Evolutionary conservation across 2,797 vertebrate genomes (phyloP).

Genomic region (Schizopygopsis malacanthus): DNA sequence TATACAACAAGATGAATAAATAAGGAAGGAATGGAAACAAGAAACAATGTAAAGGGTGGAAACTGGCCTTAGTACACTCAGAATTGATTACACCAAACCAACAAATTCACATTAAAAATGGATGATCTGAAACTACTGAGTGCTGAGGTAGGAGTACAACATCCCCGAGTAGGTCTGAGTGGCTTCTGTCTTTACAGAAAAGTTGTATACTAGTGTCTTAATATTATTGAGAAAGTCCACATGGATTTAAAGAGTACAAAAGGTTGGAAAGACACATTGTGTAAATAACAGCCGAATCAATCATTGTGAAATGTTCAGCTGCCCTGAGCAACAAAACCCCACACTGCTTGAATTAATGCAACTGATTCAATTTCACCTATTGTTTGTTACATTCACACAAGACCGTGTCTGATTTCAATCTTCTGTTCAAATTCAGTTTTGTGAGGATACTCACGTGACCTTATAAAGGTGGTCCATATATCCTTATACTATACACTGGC

Average conservation of each 20-base stretch:
- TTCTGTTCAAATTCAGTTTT: not conserved
- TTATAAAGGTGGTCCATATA: not conserved
- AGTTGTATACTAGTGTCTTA: constrained; percentile 8
- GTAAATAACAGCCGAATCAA: constrained; percentile 10
- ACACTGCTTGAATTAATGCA: constrained; percentile 15
- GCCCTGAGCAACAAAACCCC: constrained; percentile 11
- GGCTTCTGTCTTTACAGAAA: constrained; percentile 19
- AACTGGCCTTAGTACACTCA: constrained; percentile 61
- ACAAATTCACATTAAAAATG: constrained; percentile 71
- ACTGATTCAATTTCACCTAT: not conserved
- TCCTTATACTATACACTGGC: not conserved
- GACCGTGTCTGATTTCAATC: not conserved
- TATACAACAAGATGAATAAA: constrained; percentile 70
- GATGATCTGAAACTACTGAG: constrained; percentile 66
- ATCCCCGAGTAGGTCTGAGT: constrained; percentile 5
- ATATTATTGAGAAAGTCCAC: not conserved
- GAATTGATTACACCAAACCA: constrained; percentile 64
- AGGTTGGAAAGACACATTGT: not conserved
- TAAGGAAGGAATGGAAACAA: constrained; percentile 58
- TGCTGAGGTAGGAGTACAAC: constrained; percentile 55
- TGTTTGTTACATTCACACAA: constrained; percentile 23
- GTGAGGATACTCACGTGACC: not conserved
- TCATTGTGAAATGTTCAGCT: constrained; percentile 25
- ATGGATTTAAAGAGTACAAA: constrained; percentile 12
- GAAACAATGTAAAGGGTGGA: constrained; percentile 22